Evolutionary conservation across 1,140 invertebrate genomes (phyloP).

Genomic region (Ridgeia piscesae): DNA sequence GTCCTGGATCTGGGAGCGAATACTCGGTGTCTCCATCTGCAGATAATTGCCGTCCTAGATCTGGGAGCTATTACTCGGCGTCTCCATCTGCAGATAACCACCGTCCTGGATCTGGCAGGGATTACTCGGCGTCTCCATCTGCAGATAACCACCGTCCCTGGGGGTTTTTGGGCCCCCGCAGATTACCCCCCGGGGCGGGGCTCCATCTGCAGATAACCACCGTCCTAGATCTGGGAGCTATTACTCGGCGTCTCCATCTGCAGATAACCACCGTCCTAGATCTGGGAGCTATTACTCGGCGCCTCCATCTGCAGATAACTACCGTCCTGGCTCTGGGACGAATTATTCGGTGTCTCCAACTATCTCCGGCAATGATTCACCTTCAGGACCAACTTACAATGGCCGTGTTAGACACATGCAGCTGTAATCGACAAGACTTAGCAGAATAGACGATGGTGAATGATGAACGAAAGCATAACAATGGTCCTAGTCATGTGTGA

Average conservation of each 20-base stretch:
- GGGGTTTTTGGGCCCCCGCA: too few relatives aligned
- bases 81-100: neutral
- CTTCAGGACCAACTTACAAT: neutral
- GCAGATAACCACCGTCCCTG: too few relatives aligned
- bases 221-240: neutral
- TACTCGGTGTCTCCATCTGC: neutral
- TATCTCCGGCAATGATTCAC: neutral
- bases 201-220: too few relatives aligned
- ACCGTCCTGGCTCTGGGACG: neutral
- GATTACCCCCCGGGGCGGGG: too few relatives aligned
- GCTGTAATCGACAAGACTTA: neutral
- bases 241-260: neutral
- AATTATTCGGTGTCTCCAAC: neutral
- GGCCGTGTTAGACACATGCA: neutral
- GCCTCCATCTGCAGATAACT: neutral
- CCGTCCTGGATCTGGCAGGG: neutral
- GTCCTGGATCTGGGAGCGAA: neutral
- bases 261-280: too few relatives aligned
- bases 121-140: neutral
- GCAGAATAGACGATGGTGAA: neutral
- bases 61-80: too few relatives aligned
- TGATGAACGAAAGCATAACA: neutral
- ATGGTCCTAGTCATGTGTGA: too few relatives aligned
- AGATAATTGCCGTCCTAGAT: too few relatives aligned
- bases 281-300: too few relatives aligned